Evolutionary conservation across 1,140 invertebrate species (phyloP).

Genomic region (Magallana gigas): DNA sequence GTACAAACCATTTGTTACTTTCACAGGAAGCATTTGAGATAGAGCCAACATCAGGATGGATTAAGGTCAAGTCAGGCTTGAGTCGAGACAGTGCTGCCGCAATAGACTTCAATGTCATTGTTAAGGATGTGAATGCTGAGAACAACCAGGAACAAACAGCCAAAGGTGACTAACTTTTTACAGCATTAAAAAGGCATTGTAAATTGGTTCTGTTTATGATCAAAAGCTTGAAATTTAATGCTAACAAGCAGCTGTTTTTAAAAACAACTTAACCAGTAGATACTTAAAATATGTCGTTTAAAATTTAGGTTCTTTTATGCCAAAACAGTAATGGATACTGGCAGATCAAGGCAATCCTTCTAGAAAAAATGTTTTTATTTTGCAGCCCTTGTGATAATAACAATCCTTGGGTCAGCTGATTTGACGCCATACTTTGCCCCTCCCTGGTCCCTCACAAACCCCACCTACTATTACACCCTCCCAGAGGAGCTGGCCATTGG

Average conservation of each 20-base stretch:
- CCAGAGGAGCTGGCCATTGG: slow-evolving; percentile 47
- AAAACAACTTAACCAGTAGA: too few relatives aligned
- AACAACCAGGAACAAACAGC: slow-evolving; percentile 55
- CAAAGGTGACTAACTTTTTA: slow-evolving; percentile 52
- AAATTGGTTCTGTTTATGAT: background rate
- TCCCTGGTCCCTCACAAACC: slow-evolving; percentile 38
- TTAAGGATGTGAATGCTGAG: slow-evolving; percentile 59
- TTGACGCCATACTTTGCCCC: slow-evolving; percentile 49
- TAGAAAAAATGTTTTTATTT: background rate
- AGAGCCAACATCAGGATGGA: slow-evolving; percentile 49
- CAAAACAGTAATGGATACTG: too few relatives aligned
- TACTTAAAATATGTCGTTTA: too few relatives aligned
- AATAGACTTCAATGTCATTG: slow-evolving; percentile 61
- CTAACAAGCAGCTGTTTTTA: too few relatives aligned
- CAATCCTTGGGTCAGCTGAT: slow-evolving; percentile 46
- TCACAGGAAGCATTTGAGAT: slow-evolving; percentile 64
- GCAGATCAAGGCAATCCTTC: too few relatives aligned
- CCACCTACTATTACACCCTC: slow-evolving; percentile 54
- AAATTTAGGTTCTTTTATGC: too few relatives aligned
- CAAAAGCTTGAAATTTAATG: too few relatives aligned
- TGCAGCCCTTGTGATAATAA: slow-evolving; percentile 57
- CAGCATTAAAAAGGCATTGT: background rate
- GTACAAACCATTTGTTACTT: slow-evolving; percentile 36
- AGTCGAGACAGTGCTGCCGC: slow-evolving; percentile 56
- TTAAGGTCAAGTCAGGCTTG: slow-evolving; percentile 58